Conservation (phyloP, 1,140 invertebrate genomes). For the Drosophila equinoxialis region DNA sequence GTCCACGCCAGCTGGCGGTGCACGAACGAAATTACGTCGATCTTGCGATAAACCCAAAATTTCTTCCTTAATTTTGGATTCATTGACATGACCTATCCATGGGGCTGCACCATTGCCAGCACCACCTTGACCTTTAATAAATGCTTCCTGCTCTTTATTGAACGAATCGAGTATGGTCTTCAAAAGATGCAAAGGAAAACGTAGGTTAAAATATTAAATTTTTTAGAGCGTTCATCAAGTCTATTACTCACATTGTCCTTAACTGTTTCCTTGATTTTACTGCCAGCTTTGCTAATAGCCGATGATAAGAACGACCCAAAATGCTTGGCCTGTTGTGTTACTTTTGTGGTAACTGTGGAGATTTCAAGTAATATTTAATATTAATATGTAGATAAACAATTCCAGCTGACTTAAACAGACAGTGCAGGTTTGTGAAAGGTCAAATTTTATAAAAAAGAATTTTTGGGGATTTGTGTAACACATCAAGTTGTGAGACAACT, state of each 20-base stretch:
- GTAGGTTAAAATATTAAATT: background rate
- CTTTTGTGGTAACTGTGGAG: slow-evolving; percentile 92
- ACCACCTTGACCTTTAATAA: slow-evolving; percentile 93
- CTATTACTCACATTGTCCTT: slow-evolving; percentile 94
- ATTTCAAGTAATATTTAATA: background rate
- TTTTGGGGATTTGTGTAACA: no score
- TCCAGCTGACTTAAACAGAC: slow-evolving; percentile 27
- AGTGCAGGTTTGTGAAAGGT: slow-evolving; percentile 18
- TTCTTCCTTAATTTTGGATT: slow-evolving; percentile 95
- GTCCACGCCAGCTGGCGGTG: slow-evolving; percentile 96
- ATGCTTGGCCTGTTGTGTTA: slow-evolving; percentile 94
- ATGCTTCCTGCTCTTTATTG: slow-evolving; percentile 97
- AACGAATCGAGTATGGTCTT: slow-evolving; percentile 97
- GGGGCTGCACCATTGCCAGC: slow-evolving; percentile 92
- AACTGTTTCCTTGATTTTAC: slow-evolving; percentile 97
- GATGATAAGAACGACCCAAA: slow-evolving; percentile 96
- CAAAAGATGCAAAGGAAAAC: slow-evolving; percentile 55
- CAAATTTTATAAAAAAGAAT: no score
- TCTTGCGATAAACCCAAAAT: slow-evolving; percentile 98
- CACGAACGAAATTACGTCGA: slow-evolving; percentile 97
- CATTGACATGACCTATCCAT: slow-evolving; percentile 95
- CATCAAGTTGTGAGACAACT: no score
- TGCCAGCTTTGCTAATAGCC: slow-evolving; percentile 95
- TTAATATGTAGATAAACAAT: no score
- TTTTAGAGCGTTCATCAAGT: background rate